phyloP scores from a whole-genome alignment of 2,797 vertebrate genomes.

The Lophotriccus pileatus region DNA sequence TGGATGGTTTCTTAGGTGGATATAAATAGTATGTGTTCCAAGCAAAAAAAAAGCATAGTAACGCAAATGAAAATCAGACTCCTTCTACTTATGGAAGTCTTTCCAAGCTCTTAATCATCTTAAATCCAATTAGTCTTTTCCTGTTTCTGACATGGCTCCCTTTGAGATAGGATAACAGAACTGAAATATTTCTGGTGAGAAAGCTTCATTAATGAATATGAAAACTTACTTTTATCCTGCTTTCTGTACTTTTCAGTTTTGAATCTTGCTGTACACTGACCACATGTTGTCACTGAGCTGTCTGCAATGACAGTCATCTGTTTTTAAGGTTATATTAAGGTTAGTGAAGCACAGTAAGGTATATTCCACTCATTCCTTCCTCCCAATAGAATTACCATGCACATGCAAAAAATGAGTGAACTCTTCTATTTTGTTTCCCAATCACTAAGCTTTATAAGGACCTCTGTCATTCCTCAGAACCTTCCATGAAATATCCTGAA shows the following conservation, averaged over 20 bases:
- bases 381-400: background rate
- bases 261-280: background rate
- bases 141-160: constrained; percentile 34
- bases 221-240: constrained; percentile 16
- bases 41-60: background rate
- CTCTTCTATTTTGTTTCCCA: background rate
- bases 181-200: background rate
- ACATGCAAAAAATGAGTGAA: background rate
- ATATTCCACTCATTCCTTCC: background rate
- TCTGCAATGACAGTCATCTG: constrained; percentile 1
- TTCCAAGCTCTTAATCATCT: constrained; percentile 52
- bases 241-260: background rate
- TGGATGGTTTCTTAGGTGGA: constrained; percentile 3
- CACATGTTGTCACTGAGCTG: background rate
- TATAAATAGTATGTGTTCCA: constrained; percentile 30
- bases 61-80: constrained; percentile 35
- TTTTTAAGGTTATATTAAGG: constrained; percentile 22
- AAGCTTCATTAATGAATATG: background rate
- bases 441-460: background rate
- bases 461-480: constrained; percentile 18
- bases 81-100: constrained; percentile 30
- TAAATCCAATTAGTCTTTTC: constrained; percentile 58
- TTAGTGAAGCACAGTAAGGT: constrained; percentile 30
- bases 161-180: constrained; percentile 10
- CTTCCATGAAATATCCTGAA: constrained; percentile 19